phyloP scores from a whole-genome alignment of 2,113 vertebrate species.

The Genyomyrus donnyi region DNA sequence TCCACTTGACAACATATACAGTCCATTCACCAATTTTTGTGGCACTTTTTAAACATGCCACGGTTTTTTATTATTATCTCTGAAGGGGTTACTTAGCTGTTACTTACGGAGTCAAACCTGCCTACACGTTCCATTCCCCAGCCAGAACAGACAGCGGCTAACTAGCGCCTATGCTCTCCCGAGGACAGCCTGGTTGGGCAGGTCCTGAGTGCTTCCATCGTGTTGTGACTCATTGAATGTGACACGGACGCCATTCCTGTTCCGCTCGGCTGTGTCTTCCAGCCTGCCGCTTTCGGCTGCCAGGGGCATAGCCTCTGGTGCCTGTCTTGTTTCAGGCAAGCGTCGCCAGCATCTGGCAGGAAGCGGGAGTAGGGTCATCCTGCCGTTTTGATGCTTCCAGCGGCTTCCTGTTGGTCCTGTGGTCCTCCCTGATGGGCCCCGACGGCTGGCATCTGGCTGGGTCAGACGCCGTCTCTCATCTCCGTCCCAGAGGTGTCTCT shows the following conservation, averaged over 20 bases:
- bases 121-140: neutral
- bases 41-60: neutral
- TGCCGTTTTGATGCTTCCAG: neutral
- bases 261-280: neutral
- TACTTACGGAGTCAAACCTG: neutral
- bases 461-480: conserved; percentile 11
- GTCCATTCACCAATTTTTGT: neutral
- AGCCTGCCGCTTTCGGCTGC: neutral
- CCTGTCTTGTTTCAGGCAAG: neutral
- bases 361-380: conserved; percentile 6
- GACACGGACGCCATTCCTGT: neutral
- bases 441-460: conserved; percentile 14
- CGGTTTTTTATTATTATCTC: neutral
- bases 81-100: neutral
- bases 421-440: conserved; percentile 9
- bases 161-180: neutral
- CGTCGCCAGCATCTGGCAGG: conserved; percentile 3
- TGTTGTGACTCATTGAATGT: neutral
- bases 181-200: neutral
- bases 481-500: neutral
- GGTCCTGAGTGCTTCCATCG: neutral
- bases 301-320: conserved; percentile 13
- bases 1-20: neutral
- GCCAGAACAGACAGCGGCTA: neutral
- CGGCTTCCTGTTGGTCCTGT: neutral